Evolutionary conservation across 2,113 vertebrate species (phyloP), one percentile per base, ranked within the genome.

Genomic region (Mionectes macconnelli): DNA sequence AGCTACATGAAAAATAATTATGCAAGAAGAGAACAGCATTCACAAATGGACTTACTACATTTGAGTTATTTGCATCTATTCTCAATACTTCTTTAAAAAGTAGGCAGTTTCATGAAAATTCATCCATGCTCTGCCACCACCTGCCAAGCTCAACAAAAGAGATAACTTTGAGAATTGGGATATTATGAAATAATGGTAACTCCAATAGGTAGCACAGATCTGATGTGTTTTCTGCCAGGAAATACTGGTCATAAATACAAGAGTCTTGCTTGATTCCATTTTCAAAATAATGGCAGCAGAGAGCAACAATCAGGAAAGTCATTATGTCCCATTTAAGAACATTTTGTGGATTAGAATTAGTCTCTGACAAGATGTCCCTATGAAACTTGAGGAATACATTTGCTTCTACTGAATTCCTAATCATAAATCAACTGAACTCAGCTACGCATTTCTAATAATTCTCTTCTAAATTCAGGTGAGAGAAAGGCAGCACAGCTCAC

Each of bases 341-440:
- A 89, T 95, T 95, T 39, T 39, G 45, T 49, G 72, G 45, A 79
- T 89, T 89, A 87, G 49, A 84, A 93, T 87, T 94, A 69, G 93
- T 23, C 69, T 87, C 84, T 83, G 84, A 85, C 44, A 92, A 86
- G 60, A 81, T 0, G 0, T 22, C 52, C 37, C 53, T n/a, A 44
- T 66, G 75, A 93, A 96, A 76, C 88, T 14, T 62, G 44, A 94
- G 5, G 44, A 95, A 94, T 73, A 49, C 20, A 72, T 95, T 95
- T 92, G 44, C 62, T 94, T 89, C 89, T 75, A 57, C 57, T 95
- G 87, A 97, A 94, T 87, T 83, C n/a, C 62, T 96, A 79, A 93
- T 89, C 81, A 87, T 24, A 79, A 95, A 94, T 82, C 89, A 94
- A 39, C 47, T 40, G 39, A 94, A 53, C 74, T 53, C 74, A 50